These are phyloP conservation scores for Prolemur simus DNA, from an alignment of 2,113 vertebrate genomes.

Conservation along the genomic window DNA sequence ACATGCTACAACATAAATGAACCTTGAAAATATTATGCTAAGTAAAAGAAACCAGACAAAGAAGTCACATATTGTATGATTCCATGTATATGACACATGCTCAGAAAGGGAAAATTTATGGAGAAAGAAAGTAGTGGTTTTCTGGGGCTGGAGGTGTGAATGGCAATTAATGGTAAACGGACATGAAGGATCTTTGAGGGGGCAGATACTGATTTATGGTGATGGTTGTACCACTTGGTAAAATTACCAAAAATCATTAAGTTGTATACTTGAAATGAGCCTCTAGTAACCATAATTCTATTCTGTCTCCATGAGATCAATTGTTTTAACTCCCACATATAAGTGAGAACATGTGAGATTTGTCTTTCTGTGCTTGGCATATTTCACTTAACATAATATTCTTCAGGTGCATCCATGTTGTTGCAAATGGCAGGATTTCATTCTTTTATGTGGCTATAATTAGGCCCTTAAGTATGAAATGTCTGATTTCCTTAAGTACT, in stretches of 20 bases:
- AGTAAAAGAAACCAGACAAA: not conserved
- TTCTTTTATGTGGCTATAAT: too few species aligned
- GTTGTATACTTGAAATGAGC: too few species aligned
- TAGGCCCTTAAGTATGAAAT: too few species aligned
- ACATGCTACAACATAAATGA: not conserved
- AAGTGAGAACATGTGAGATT: too few species aligned
- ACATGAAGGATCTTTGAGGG: not conserved
- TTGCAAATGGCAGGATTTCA: too few species aligned
- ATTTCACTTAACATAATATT: too few species aligned
- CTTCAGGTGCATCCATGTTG: too few species aligned
- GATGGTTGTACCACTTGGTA: not conserved
- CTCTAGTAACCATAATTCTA: too few species aligned
- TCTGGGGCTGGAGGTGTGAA: not conserved
- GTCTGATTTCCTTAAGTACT: too few species aligned
- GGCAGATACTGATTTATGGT: not conserved
- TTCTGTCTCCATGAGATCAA: too few species aligned
- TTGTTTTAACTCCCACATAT: too few species aligned
- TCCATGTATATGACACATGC: not conserved
- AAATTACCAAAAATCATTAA: not conserved
- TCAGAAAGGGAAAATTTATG: not conserved
- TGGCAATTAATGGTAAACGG: not conserved
- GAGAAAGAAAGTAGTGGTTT: not conserved
- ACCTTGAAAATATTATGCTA: conserved; percentile 30
- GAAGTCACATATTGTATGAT: not conserved
- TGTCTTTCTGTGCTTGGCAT: too few species aligned